Conservation (phyloP, 2,888 invertebrate species). For the Trilocha varians region DNA sequence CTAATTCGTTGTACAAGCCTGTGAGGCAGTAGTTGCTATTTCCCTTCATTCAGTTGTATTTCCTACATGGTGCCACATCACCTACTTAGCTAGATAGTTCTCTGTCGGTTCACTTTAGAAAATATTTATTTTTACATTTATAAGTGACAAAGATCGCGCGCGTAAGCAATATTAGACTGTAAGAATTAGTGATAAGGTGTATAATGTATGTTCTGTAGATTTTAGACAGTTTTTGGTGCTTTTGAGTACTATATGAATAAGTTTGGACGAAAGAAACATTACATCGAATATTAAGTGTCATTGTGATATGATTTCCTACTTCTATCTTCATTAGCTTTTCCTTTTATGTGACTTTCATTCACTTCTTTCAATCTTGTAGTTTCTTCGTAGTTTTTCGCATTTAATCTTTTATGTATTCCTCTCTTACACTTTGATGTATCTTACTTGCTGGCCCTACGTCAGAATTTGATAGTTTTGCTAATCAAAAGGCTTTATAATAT, state of each 20-base stretch:
- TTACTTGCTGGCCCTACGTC: conserved; percentile 37
- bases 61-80: conserved; percentile 57
- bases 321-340: conserved; percentile 8
- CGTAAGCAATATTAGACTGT: conserved; percentile 64
- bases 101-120: conserved; percentile 21
- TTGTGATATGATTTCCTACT: conserved; percentile 25
- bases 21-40: conserved; percentile 41
- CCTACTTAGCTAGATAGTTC: conserved; percentile 30
- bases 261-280: conserved; percentile 38
- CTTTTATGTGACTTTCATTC: conserved; percentile 15
- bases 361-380: conserved; percentile 22
- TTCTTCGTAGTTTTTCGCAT: conserved; percentile 27
- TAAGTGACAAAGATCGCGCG: conserved; percentile 52
- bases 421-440: conserved; percentile 35
- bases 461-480: conserved; percentile 37
- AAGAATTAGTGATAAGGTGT: conserved; percentile 64
- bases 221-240: conserved; percentile 63
- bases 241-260: conserved; percentile 48
- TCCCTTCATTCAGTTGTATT: conserved; percentile 30
- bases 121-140: conserved; percentile 38
- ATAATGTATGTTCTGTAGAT: conserved; percentile 50
- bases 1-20: conserved; percentile 7
- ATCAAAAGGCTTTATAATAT: conserved; percentile 44
- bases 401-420: conserved; percentile 45
- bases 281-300: conserved; percentile 50